Conservation (phyloP, 2,113 vertebrate genomes). For the Vimba vimba region DNA sequence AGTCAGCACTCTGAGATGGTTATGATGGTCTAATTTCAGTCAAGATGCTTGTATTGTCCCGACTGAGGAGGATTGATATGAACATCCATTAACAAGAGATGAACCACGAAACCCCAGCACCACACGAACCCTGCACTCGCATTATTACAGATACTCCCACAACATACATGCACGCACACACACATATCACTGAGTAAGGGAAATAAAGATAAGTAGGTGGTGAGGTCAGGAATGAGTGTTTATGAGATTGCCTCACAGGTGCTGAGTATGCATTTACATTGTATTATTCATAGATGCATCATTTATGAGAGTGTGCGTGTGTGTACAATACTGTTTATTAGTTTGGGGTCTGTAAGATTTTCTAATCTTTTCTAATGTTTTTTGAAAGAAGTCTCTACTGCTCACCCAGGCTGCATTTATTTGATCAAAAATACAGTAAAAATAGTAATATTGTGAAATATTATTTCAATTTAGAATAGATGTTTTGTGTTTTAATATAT, state of each 20-base stretch:
- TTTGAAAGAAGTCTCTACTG: no score
- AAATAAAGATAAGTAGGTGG: conserved; percentile 7
- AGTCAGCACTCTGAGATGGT: background rate
- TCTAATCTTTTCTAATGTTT: no score
- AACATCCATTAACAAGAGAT: conserved; percentile 29
- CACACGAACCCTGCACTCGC: background rate
- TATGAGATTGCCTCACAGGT: conserved; percentile 12
- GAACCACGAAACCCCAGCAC: background rate
- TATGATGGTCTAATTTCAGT: conserved; percentile 24
- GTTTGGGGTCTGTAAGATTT: no score
- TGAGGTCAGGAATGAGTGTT: conserved; percentile 10
- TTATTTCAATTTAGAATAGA: no score
- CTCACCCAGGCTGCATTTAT: no score
- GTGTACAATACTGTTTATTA: no score
- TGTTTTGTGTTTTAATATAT: no score
- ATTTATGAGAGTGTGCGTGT: background rate
- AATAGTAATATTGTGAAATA: no score
- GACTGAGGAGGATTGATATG: background rate
- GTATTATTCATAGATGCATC: background rate
- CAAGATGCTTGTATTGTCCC: background rate
- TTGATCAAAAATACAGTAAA: no score
- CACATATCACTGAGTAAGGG: background rate
- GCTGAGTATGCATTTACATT: background rate
- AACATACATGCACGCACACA: background rate
- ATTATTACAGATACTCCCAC: conserved; percentile 18